Base-by-base conservation (phyloP, 1,140 invertebrate species). In the Drosophila gunungcola region DNA sequence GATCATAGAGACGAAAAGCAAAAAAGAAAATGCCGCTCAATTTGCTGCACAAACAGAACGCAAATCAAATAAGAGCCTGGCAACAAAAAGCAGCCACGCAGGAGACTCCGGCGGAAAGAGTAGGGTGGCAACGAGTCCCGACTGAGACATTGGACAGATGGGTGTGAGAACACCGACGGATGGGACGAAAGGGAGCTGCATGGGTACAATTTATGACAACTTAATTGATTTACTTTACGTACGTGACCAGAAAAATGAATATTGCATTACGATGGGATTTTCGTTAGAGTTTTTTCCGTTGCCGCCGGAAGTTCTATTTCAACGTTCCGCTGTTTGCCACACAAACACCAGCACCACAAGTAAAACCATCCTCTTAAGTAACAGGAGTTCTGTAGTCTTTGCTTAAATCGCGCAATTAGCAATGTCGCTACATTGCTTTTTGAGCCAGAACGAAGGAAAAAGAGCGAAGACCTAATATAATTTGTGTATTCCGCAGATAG, bases 221-320 rank as follows among this genome's bases (percentile, higher is more conserved):
- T 89, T 89, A 89, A 89, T 89, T 89, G 85, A 89, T 89, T 89
- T 89, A 90, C 85, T 89, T 90, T 89, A 78, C 85, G 85, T 89
- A 89, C 85, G 85, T 89, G 85, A 89, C 85, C 85, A 90, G 85
- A 89, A 89, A 89, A 89, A 90, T 89, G 85, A 89, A 89, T 90
- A 90, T 89, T 89, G 85, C 86, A 90, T 89, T 89, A 89, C 81
- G 85, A 74, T 79, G 81, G 80, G 84, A 90, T 90, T 89, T 89
- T 85, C 81, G 65, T 84, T 80, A 38, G 83, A 74, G 58, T 74
- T 62, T 45, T 63, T 78, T 67, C 29, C 57, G 25, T 49, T 34
- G 53, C 52, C 62, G 57, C 68, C 77, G 84, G 84, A 89, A 78
- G 70, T 89, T 78, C 85, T 89, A 84, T 89, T 89, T 89, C 84